Conservation (phyloP, 2,888 invertebrate genomes). For the Autographa pulchrina region DNA sequence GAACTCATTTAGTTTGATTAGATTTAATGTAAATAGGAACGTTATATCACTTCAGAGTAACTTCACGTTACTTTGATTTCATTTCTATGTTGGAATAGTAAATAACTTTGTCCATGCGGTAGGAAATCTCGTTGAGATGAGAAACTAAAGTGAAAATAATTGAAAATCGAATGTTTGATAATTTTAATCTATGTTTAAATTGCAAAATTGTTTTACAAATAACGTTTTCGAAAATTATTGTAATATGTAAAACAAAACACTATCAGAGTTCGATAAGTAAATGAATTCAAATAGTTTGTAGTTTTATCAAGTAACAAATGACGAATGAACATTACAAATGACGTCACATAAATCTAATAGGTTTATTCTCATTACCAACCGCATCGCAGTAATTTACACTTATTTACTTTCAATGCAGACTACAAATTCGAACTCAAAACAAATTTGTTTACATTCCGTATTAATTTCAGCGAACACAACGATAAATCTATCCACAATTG, state of each 20-base stretch:
- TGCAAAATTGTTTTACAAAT: too few species aligned
- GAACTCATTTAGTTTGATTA: conserved; percentile 24
- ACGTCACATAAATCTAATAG: neutral
- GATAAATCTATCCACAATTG: conserved; percentile 7
- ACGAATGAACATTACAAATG: neutral
- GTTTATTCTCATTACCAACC: neutral
- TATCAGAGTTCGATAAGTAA: neutral
- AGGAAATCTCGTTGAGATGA: too few species aligned
- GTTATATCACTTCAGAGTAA: conserved; percentile 6
- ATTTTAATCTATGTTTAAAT: too few species aligned
- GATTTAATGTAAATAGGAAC: conserved; percentile 28
- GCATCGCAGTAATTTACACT: neutral
- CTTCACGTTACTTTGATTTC: conserved; percentile 8
- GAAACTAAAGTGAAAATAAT: too few species aligned
- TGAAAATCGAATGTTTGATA: too few species aligned
- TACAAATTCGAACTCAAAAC: conserved; percentile 5
- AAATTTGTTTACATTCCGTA: conserved; percentile 8
- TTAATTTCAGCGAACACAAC: neutral
- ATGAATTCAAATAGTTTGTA: neutral
- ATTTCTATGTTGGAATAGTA: conserved; percentile 1
- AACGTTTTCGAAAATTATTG: too few species aligned
- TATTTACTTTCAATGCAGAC: neutral
- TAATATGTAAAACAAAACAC: neutral
- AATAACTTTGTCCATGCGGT: neutral
- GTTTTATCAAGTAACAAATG: neutral